phyloP scores from a whole-genome alignment of 2,888 invertebrate genomes.

The Drosophila nigritarsus region DNA sequence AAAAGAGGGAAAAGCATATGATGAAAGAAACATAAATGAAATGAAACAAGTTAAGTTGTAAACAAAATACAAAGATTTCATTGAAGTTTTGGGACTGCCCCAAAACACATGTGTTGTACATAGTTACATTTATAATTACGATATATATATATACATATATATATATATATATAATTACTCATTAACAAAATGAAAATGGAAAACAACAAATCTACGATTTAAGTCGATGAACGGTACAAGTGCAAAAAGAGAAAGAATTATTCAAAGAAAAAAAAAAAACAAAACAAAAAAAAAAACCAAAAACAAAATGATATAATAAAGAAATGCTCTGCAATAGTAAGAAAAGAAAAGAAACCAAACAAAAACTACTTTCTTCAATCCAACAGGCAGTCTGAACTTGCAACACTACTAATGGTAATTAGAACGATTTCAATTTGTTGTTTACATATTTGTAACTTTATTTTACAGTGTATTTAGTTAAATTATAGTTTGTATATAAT shows the following conservation, averaged over 20 bases:
- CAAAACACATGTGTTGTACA: conserved; percentile 67
- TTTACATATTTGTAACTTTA: conserved; percentile 11
- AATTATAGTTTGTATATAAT: neutral
- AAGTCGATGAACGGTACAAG: conserved; percentile 79
- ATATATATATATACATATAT: conserved; percentile 65
- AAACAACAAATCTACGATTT: conserved; percentile 52
- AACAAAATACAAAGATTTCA: conserved; percentile 75
- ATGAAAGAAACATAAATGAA: conserved; percentile 38
- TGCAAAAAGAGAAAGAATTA: conserved; percentile 63
- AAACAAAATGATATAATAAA: conserved; percentile 69
- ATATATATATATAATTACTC: conserved; percentile 62
- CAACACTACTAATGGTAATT: neutral
- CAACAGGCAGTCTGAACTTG: conserved; percentile 5
- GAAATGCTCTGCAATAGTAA: conserved; percentile 83
- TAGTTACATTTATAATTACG: conserved; percentile 72
- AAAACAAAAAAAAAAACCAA: conserved; percentile 34
- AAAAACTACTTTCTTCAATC: neutral
- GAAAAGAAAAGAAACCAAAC: conserved; percentile 21
- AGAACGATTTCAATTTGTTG: neutral
- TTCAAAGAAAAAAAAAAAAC: conserved; percentile 45
- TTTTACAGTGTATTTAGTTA: neutral
- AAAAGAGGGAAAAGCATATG: conserved; percentile 10
- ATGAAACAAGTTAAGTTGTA: conserved; percentile 64
- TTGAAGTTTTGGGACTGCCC: conserved; percentile 51
- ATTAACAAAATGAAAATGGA: conserved; percentile 53